Evolutionary conservation across 2,113 vertebrate species (phyloP).

Genomic region (Variabilichromis moorii): DNA sequence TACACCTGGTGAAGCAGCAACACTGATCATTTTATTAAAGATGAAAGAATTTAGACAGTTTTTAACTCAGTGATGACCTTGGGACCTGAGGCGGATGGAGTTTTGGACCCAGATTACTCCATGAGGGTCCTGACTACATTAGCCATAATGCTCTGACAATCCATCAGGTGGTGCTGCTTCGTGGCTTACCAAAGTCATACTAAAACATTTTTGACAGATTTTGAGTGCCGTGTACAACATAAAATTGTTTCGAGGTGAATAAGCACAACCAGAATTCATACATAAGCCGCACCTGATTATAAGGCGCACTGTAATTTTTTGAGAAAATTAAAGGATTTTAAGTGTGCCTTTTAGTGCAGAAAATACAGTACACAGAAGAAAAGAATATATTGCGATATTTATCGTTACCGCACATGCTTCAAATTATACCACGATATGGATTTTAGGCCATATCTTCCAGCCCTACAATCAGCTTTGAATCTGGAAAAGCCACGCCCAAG

Average conservation of each 20-base stretch:
- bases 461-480: background rate
- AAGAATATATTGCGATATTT: rapidly evolving
- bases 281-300: background rate
- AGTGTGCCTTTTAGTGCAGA: rapidly evolving
- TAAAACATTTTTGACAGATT: background rate
- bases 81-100: background rate
- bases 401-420: background rate
- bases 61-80: background rate
- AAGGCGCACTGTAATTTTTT: background rate
- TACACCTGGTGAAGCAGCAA: rapidly evolving
- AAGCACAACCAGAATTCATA: background rate
- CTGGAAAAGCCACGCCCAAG: background rate
- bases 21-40: background rate
- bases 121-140: rapidly evolving
- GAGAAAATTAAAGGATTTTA: background rate
- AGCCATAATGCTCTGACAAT: background rate
- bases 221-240: background rate
- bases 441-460: background rate
- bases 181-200: rapidly evolving
- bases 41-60: background rate
- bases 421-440: background rate
- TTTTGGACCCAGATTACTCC: background rate
- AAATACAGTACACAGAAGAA: background rate
- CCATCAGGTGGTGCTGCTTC: background rate
- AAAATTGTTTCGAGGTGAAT: background rate